These are phyloP conservation scores for Nematostella vectensis DNA, from an alignment of 92 coral and sea anemone species.

Conservation along the genomic window DNA sequence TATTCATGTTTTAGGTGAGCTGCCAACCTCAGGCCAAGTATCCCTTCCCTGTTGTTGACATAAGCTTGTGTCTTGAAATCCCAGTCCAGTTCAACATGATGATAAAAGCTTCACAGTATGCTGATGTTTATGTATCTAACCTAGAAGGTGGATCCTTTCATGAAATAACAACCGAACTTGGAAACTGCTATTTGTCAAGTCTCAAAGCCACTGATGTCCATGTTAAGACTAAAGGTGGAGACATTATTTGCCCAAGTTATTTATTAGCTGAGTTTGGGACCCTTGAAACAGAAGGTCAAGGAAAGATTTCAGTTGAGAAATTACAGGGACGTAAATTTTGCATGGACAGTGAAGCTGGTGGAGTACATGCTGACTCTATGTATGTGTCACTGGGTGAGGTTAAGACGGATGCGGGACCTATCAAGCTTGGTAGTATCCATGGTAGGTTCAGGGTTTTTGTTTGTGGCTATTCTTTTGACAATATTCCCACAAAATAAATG, in stretches of 20 bases:
- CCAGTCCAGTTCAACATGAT: slow-evolving; percentile 45
- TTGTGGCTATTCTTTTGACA: slow-evolving; percentile 1
- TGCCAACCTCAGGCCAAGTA: slow-evolving; percentile 37
- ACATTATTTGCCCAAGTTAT: slow-evolving; percentile 48
- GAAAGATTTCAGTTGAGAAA: slow-evolving; percentile 55
- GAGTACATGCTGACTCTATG: slow-evolving; percentile 39
- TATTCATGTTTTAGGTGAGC: slow-evolving; percentile 16
- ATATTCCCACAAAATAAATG: no score
- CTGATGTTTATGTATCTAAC: slow-evolving; percentile 36
- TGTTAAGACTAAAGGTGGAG: slow-evolving; percentile 41
- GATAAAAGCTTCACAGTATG: slow-evolving; percentile 40
- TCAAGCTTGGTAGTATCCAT: slow-evolving; percentile 80
- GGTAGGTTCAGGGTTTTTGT: slow-evolving; percentile 38
- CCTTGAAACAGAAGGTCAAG: slow-evolving; percentile 38
- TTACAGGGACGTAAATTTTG: slow-evolving; percentile 74
- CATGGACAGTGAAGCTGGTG: slow-evolving; percentile 49
- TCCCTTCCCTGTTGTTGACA: slow-evolving; percentile 39
- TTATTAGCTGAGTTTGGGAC: slow-evolving; percentile 56
- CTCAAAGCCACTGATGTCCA: slow-evolving; percentile 51
- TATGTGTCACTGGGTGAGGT: slow-evolving; percentile 59
- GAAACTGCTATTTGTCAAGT: slow-evolving; percentile 38
- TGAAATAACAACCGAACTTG: slow-evolving; percentile 34
- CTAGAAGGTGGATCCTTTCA: slow-evolving; percentile 58
- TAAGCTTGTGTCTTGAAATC: slow-evolving; percentile 42
- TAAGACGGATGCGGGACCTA: slow-evolving; percentile 40